phyloP scores from a whole-genome alignment of 2,888 invertebrate genomes.

The Limnephilus rhombicus region DNA sequence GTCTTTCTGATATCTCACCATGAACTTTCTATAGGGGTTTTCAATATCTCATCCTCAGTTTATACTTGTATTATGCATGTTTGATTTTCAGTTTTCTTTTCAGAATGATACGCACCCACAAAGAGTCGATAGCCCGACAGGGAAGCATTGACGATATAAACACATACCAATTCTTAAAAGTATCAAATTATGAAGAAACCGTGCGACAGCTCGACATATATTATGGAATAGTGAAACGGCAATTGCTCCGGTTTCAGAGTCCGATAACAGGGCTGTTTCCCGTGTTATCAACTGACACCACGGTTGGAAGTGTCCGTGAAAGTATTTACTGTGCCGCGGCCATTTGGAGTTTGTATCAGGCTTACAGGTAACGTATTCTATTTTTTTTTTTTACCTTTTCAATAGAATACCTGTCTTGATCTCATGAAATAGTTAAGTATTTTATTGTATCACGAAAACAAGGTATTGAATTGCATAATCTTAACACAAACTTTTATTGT shows the following conservation, averaged over 20 bases:
- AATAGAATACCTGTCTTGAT: not conserved
- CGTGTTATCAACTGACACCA: constrained; percentile 87
- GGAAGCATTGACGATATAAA: constrained; percentile 87
- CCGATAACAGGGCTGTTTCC: constrained; percentile 96
- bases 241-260: constrained; percentile 93
- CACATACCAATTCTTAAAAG: constrained; percentile 88
- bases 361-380: constrained; percentile 83
- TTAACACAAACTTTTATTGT: too few relatives aligned
- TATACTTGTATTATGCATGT: not conserved
- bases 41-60: not conserved
- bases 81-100: constrained; percentile 25
- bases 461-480: not conserved
- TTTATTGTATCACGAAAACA: not conserved
- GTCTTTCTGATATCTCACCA: not conserved
- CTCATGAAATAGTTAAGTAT: not conserved
- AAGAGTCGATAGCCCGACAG: constrained; percentile 76
- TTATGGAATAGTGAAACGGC: constrained; percentile 97
- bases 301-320: constrained; percentile 93
- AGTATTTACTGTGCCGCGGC: constrained; percentile 98
- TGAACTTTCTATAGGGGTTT: not conserved
- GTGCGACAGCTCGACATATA: constrained; percentile 94
- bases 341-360: constrained; percentile 97
- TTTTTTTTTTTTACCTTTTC: too few relatives aligned
- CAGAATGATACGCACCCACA: constrained; percentile 57
- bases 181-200: constrained; percentile 93